Evolutionary conservation across 2,113 vertebrate species (phyloP).

Genomic region (Brienomyrus longianalis): DNA sequence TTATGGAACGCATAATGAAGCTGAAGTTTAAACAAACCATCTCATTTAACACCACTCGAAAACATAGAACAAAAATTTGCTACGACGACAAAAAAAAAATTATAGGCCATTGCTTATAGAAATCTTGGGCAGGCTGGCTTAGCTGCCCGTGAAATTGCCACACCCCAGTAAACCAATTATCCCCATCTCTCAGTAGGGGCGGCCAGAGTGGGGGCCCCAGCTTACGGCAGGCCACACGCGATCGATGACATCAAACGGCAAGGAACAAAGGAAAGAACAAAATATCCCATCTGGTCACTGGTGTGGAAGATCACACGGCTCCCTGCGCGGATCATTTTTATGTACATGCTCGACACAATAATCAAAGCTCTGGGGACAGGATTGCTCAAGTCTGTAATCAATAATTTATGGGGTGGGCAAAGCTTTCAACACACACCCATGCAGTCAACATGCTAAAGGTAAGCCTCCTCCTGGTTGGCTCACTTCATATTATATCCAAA

Average conservation of each 20-base stretch:
- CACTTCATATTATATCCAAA: neutral
- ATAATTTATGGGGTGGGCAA: conserved; percentile 28
- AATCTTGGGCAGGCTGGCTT: too few relatives aligned
- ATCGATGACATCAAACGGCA: neutral
- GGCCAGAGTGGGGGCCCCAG: neutral
- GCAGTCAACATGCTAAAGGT: neutral
- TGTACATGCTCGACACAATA: conserved; percentile 21
- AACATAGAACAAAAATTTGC: neutral
- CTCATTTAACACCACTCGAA: neutral
- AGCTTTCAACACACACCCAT: neutral
- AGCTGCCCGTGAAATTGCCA: neutral
- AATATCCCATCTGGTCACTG: neutral
- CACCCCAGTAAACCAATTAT: neutral
- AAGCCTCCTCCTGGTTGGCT: neutral
- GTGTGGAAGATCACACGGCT: conserved; percentile 13
- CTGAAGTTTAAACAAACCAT: neutral
- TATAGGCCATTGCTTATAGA: neutral
- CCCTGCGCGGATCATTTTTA: neutral
- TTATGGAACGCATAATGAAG: neutral
- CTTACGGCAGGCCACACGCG: neutral
- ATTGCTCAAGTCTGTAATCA: conserved; percentile 27
- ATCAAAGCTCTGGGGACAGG: conserved; percentile 32
- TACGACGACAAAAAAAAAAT: neutral
- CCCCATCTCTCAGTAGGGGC: neutral
- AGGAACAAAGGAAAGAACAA: neutral